Percentiles rank a stretch among this genome's conserved stretches.
phyloP scores from a whole-genome alignment of 2,113 vertebrate genomes.

The Calidris pugnax region DNA sequence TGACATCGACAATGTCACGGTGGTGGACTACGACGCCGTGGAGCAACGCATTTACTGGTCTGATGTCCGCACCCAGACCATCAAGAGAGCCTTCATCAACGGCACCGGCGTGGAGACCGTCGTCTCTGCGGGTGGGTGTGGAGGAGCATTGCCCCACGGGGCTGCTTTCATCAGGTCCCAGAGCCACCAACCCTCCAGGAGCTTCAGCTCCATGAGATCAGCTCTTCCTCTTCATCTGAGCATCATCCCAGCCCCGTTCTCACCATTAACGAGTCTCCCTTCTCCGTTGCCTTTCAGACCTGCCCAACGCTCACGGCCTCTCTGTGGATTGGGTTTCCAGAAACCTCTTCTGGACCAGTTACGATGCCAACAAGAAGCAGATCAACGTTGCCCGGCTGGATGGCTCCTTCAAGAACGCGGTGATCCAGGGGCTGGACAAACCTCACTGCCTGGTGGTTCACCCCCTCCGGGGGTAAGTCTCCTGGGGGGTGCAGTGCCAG shows the following conservation, averaged over 20 bases:
- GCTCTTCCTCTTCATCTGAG: background rate
- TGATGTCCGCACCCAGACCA: slow-evolving; percentile 94
- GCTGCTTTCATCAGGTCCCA: background rate
- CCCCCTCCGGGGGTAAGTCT: slow-evolving; percentile 86
- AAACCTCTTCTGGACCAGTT: slow-evolving; percentile 98
- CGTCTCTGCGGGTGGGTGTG: slow-evolving; percentile 78
- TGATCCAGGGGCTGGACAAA: slow-evolving; percentile 93
- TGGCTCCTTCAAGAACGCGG: slow-evolving; percentile 95
- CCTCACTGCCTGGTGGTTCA: slow-evolving; percentile 94
- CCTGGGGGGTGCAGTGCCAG: accelerated
- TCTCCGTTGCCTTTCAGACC: slow-evolving; percentile 73
- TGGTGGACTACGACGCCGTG: slow-evolving; percentile 91
- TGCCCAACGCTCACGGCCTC: slow-evolving; percentile 93
- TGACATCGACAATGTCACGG: slow-evolving; percentile 95
- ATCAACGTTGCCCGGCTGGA: slow-evolving; percentile 96
- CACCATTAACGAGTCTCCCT: accelerated
- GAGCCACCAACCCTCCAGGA: background rate
- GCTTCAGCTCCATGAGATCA: accelerated
- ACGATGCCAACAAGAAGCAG: slow-evolving; percentile 95
- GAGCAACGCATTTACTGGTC: slow-evolving; percentile 98
- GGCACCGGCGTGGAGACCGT: slow-evolving; percentile 95
- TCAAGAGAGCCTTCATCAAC: slow-evolving; percentile 97
- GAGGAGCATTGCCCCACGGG: accelerated
- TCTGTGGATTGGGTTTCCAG: slow-evolving; percentile 97
- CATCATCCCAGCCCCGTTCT: accelerated